These are phyloP conservation scores for Poeciliopsis turneri DNA, from an alignment of 2,797 vertebrate species.

Conservation along the genomic window DNA sequence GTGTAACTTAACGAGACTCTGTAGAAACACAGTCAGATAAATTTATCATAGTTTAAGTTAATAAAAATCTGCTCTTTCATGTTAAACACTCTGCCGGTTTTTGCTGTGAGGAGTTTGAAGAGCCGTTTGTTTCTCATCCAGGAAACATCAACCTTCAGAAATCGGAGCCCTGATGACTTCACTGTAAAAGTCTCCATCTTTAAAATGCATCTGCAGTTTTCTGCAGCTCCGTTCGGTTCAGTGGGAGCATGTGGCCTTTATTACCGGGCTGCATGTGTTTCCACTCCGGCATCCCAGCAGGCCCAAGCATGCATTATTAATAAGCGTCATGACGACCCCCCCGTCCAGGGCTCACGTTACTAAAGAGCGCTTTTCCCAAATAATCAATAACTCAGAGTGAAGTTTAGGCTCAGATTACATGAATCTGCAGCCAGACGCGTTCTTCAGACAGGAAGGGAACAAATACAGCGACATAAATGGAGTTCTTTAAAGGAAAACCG, in stretches of 20 bases:
- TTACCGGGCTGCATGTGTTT: conserved; percentile 22
- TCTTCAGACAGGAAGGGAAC: background rate
- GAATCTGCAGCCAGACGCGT: background rate
- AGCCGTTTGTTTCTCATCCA: background rate
- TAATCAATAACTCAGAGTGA: conserved; percentile 43
- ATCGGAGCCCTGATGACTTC: background rate
- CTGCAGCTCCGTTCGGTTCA: background rate
- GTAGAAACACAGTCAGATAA: background rate
- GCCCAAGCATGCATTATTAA: conserved; percentile 42
- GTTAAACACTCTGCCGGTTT: background rate
- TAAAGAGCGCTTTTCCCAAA: conserved; percentile 17
- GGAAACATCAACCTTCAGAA: background rate
- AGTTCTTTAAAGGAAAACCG: background rate
- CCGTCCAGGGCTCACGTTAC: conserved; percentile 25
- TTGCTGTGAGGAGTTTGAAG: background rate
- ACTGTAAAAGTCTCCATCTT: background rate
- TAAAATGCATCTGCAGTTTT: background rate
- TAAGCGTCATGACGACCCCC: conserved; percentile 1
- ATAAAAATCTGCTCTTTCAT: background rate
- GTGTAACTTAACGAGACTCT: too few species aligned
- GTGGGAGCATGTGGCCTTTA: conserved; percentile 9
- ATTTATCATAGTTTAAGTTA: background rate
- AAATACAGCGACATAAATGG: background rate
- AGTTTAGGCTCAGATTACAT: conserved; percentile 10
- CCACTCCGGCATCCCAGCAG: conserved; percentile 3